phyloP scores from a whole-genome alignment of 1,140 invertebrate genomes.

The Pseudoatta argentina region DNA sequence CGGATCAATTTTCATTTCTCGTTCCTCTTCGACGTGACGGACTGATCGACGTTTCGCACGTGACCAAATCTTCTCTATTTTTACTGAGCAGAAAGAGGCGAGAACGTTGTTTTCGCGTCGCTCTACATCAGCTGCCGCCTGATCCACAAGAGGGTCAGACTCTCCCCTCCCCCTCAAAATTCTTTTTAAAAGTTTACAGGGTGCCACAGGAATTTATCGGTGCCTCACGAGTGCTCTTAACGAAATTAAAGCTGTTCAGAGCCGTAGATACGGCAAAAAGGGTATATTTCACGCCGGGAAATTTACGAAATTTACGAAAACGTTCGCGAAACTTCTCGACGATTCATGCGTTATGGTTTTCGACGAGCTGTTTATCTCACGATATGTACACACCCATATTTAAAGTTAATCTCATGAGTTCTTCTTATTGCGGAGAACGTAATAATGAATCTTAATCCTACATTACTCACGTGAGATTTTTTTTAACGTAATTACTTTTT shows the following conservation, averaged over 20 bases:
- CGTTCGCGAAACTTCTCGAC: constrained; percentile 21
- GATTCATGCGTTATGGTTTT: not conserved
- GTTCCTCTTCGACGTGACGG: not conserved
- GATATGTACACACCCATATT: not conserved
- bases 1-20: constrained; percentile 40
- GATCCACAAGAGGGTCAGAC: constrained; percentile 60
- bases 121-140: constrained; percentile 48
- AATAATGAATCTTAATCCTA: not conserved
- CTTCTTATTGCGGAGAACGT: not conserved
- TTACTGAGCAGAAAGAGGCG: constrained; percentile 12
- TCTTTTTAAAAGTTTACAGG: constrained; percentile 71
- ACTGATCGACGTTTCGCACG: constrained; percentile 16
- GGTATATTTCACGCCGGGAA: constrained; percentile 19
- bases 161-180: constrained; percentile 53
- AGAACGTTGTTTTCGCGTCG: constrained; percentile 46
- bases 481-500: too few relatives aligned
- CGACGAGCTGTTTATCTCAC: not conserved
- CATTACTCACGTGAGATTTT: too few relatives aligned
- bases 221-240: constrained; percentile 71
- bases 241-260: constrained; percentile 72
- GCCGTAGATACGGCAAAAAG: constrained; percentile 25
- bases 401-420: not conserved
- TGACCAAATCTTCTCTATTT: constrained; percentile 30
- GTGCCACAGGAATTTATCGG: constrained; percentile 69
- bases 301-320: constrained; percentile 54